Evolutionary conservation across 2,888 invertebrate species (phyloP), one percentile per base, ranked within the genome.

Genomic region (Axea sp.): DNA sequence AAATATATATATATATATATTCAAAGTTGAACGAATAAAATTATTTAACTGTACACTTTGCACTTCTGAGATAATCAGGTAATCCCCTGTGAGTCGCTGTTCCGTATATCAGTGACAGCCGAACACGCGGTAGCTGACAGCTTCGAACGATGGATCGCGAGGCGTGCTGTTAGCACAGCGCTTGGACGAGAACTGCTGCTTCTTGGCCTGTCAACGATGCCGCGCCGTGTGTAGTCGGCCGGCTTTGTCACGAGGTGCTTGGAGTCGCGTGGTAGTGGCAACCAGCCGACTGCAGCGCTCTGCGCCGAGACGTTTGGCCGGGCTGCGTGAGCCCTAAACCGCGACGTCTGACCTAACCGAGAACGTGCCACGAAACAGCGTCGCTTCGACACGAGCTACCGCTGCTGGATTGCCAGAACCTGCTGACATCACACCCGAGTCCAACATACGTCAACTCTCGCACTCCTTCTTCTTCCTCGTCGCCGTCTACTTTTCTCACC

Each of bases 31-130:
- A n/a, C n/a, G n/a, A n/a, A n/a, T n/a, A n/a, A n/a, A n/a, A n/a
- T n/a, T n/a, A n/a, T 11, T n/a, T 19, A 24, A 68, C 60, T 51
- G 6, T 69, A 53, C 68, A 69, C 68, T 69, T 59, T 69, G 68
- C 60, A 69, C 68, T 69, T 60, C 26, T 51, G 30, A 51, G 68
- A 60, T 35, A 33, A 59, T 60, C 68, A 60, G 59, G 68, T 69
- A 53, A 69, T 69, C 60, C 68, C 60, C 68, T 59, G 68, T 37
- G 28, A 26, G 26, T 33, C 11, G 4, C 26, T 14, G 17, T 17
- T 6, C 2, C 12, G 12, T 31, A 12, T n/a, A n/a, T n/a, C n/a
- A n/a, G n/a, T n/a, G n/a, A n/a, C n/a, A 45, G 67, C 22, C 47
- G 47, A 59, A 15, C 65, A 55, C 72, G 73, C 57, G 73, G 53